Conservation (phyloP, 1,140 invertebrate genomes). For the Linepithema humile region DNA sequence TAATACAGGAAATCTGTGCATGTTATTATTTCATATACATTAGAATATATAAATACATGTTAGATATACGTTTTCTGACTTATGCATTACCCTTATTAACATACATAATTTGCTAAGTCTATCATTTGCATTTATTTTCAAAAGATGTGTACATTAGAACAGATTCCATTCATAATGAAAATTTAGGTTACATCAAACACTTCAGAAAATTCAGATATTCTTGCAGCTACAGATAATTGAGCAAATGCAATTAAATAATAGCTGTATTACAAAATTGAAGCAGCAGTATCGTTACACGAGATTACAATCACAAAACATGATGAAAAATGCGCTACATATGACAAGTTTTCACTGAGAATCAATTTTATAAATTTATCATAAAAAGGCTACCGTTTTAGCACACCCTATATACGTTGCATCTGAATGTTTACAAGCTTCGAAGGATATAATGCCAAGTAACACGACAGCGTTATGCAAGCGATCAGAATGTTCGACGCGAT, state of each 20-base stretch:
- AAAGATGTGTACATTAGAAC: background rate
- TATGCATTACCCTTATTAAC: background rate
- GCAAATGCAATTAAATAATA: no score
- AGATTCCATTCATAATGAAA: background rate
- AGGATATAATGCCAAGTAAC: background rate
- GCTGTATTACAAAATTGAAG: no score
- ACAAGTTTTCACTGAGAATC: no score
- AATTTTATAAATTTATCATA: background rate
- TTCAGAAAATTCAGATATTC: no score
- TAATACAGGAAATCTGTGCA: background rate
- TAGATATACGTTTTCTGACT: no score
- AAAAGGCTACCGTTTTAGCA: background rate
- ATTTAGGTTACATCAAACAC: background rate
- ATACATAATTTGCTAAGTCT: background rate
- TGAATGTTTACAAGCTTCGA: background rate
- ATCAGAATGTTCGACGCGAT: conserved; percentile 32
- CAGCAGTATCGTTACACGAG: no score
- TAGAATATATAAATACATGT: no score
- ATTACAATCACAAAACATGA: no score
- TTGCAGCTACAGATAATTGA: no score
- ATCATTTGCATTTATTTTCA: background rate
- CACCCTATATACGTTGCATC: background rate
- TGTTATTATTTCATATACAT: background rate
- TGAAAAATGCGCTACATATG: no score
- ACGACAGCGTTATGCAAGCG: conserved; percentile 26